phyloP scores from a whole-genome alignment of 1,140 invertebrate genomes.

The Bombus affinis region DNA sequence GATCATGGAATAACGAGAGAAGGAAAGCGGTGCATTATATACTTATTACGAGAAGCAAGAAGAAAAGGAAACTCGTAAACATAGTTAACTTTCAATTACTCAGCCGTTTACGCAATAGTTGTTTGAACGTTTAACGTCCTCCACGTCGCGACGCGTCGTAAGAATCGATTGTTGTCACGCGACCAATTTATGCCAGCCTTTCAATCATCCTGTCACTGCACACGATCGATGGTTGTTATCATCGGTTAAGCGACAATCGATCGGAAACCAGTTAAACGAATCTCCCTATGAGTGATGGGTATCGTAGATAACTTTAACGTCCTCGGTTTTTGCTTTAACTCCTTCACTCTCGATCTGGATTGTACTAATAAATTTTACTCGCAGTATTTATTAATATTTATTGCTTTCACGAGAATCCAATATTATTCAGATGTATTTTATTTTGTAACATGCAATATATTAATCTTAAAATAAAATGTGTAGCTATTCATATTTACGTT shows the following conservation, averaged over 20 bases:
- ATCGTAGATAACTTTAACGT: too few species aligned
- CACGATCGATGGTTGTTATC: background rate
- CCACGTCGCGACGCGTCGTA: too few species aligned
- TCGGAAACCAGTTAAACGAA: background rate
- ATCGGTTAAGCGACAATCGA: constrained; percentile 18
- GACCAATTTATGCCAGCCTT: constrained; percentile 30
- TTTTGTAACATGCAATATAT: too few species aligned
- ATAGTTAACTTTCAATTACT: constrained; percentile 13
- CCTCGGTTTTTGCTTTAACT: too few species aligned
- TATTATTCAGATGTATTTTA: too few species aligned
- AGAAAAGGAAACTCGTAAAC: background rate
- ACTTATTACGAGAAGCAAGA: background rate
- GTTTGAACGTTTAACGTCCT: background rate
- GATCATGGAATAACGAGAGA: background rate
- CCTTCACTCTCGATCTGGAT: too few species aligned
- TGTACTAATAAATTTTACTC: too few species aligned
- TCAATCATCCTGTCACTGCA: constrained; percentile 35
- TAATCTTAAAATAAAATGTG: too few species aligned
- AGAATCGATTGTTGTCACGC: constrained; percentile 16
- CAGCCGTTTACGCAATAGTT: background rate
- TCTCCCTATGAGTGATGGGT: too few species aligned
- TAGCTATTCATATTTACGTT: too few species aligned
- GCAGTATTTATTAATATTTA: too few species aligned
- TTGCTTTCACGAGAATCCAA: too few species aligned
- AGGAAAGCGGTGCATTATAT: background rate